Evolutionary conservation across 37 sponge, comb jelly and placozoan genomes (phyloP), one percentile per base, ranked within the genome.

Genomic region (Agelas oroides): DNA sequence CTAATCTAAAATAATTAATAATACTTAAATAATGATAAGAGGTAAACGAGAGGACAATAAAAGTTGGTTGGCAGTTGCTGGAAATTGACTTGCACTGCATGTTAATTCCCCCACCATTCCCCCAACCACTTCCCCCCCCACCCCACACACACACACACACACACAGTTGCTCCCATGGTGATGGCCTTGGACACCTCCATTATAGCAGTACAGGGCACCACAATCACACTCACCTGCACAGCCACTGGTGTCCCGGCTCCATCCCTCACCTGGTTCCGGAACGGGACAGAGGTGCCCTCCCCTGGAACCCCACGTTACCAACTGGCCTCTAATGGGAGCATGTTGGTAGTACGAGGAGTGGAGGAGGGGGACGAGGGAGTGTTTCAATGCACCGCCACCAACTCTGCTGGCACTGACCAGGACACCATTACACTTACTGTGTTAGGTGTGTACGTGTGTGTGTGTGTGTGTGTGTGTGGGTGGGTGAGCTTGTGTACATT

Each of bases 211-310:
- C 35, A 60, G 31, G 92, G 92, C 5, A 58, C n/a, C 18, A 31
- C 59, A 20, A 65, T 56, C 24, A 57, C 61, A 5, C 40, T 92
- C 36, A 27, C 56, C 17, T 92, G 92, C 57, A 35, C 41, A n/a
- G 92, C 75, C 21, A 73, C 80, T 32, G 92, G 92, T 31, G 76
- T 79, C 74, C 92, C 92, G 18, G 20, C 58, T 35, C 92, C 88
- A 28, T 13, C 40, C 76, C 46, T 72, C 40, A 81, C 76, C 39
- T 87, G 88, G 88, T 20, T 31, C 24, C 65, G 76, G 39, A 77
- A 85, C 54, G 67, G 65, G 41, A 38, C 30, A 59, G 32, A 32
- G 69, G 57, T 37, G 39, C 28, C 72, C 12, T 61, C 59, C 27
- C 34, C 65, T 46, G 71, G 52, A 20, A 25, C 28, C 23, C 79